Percentiles rank a stretch among this genome's conserved stretches.
Evolutionary conservation across 2,113 vertebrate genomes (phyloP).

Genomic region (Pteropus alecto): DNA sequence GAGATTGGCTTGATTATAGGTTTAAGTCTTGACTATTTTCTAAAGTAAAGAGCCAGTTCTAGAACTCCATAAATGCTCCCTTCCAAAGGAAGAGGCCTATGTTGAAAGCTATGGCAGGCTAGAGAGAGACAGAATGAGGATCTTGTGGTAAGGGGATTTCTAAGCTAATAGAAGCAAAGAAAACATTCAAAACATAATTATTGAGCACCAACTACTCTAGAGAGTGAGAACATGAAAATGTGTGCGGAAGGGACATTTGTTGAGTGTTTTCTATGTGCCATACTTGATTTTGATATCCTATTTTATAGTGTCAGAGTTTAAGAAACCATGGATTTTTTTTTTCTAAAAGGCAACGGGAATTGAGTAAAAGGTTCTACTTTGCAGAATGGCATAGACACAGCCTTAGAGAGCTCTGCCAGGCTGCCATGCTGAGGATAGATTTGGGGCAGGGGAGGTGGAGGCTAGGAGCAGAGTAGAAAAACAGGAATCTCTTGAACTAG

Average conservation of each 20-base stretch:
- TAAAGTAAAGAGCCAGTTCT: constrained; percentile 50
- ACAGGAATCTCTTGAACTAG: not conserved
- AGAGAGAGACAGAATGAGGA: not conserved
- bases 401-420: not conserved
- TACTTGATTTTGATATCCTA: not conserved
- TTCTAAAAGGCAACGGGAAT: not conserved
- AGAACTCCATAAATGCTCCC: not conserved
- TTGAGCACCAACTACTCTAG: not conserved
- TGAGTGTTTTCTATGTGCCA: not conserved
- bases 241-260: not conserved
- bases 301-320: not conserved
- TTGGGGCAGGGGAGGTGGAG: not conserved
- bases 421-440: not conserved
- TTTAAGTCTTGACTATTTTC: not conserved
- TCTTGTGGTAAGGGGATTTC: not conserved
- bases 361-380: not conserved
- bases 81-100: not conserved
- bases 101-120: not conserved
- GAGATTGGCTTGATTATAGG: constrained; percentile 40
- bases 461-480: not conserved
- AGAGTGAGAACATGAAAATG: not conserved
- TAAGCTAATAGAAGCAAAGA: not conserved
- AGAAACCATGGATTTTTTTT: not conserved
- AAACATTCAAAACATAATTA: not conserved
- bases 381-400: not conserved